Base-by-base conservation (phyloP, 2,888 invertebrate genomes). In the Drosophila anomalata region DNA sequence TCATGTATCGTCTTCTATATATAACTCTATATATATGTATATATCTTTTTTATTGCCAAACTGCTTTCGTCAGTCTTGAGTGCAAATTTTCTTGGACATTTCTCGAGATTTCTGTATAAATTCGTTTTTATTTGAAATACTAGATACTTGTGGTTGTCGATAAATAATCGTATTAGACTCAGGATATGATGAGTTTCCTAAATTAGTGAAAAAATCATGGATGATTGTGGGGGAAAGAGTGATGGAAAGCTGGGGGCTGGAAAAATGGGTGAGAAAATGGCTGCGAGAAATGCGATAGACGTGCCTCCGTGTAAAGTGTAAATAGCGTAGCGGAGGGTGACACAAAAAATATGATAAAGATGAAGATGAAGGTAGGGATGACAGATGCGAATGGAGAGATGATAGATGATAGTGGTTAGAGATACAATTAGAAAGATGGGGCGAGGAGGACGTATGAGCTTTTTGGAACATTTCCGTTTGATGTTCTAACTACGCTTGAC, bases 211-310 rank as follows among this genome's bases (percentile, higher is more conserved):
- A 61, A 44, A 7, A 47, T 17, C 36, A 48, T 5, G 29, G 20
- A 29, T 9, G 17, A 56, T 65, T 8, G 41, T 59, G 73, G 46
- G 50, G 73, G 46, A 46, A 42, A 31, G 57, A 29, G 22, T 33
- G 14, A 39, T 31, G 26, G 31, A 39, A 31, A 17, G 14, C 26
- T 24, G n/a, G n/a, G n/a, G 9, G 29, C 7, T 22, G 17, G 56
- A 56, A 57, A 62, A 69, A 39, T 55, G 51, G 50, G 46, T 48
- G 71, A 74, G 71, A 74, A 76, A 78, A 77, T 83, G 87, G 80
- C 88, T 85, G 79, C 78, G 87, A 87, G 87, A 87, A 87, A 87
- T 87, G 88, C 81, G 87, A 88, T 83, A 85, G 78, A 77, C 88
- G 88, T 87, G 88, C 87, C 75, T 78, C 68, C 71, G 81, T 84